Base-by-base conservation (phyloP, 2,113 vertebrate species). In the Porphyrio hochstetteri region DNA sequence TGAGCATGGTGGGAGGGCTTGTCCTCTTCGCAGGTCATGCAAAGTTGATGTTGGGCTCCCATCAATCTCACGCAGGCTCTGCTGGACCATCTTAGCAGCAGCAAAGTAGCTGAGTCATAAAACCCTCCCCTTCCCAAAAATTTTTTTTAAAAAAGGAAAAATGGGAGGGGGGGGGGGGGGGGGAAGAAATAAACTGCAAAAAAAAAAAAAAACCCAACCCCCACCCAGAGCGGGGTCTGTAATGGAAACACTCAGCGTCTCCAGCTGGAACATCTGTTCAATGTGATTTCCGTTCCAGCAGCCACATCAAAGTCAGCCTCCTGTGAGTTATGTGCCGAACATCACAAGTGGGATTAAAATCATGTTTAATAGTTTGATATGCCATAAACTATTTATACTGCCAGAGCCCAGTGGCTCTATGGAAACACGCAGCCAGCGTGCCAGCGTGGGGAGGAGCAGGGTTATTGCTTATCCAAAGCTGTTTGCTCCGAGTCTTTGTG, bases 261-360 rank as follows among this genome's bases (percentile, higher is more conserved):
- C 96, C 97, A 96, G 97, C 97, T 97, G 96, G 95, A 98, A 97
- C 98, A 97, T 96, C 98, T 98, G 97, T 91, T 97, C 97, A 46
- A 76, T 93, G 93, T 78, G 95, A 97, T 97, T 98, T 97, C 95
- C 36, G 23, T 97, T 97, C 97, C 96, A 96, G 71, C 95, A 97
- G 95, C 96, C 96, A 97, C 96, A 97, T 98, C 98, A 97, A 97
- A 98, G 97, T 95, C 94, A 96, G 93, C 96, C 97, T 97, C 96
- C 97, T 94, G 93, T 94, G 91, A 94, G 95, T 94, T 94, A 90
- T 63, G 93, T 75, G 7, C 92, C 6, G 63, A 40, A 98, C 98
- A 98, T 96, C 97, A 95, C 97, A 96, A 97, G 95, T 96, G 97
- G 97, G 98, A 98, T 97, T 98, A 98, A 97, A 98, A 96, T 95